These are phyloP conservation scores for Naso thynnoides DNA, from an alignment of 2,797 vertebrate species.

Conservation along the genomic window DNA sequence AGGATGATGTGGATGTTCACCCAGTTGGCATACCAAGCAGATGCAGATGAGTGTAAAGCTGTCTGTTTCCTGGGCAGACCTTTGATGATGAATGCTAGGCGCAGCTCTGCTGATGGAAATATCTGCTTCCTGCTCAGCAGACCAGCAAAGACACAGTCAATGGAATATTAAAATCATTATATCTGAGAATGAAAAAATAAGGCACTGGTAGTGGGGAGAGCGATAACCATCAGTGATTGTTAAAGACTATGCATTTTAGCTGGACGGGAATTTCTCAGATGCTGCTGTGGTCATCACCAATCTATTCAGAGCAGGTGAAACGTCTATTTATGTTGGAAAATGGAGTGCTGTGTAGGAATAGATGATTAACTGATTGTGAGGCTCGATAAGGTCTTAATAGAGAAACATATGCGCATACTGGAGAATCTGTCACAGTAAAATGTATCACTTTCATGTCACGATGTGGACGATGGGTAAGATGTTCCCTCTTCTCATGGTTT, in stretches of 20 bases:
- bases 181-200: constrained; percentile 47
- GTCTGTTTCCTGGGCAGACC: constrained; percentile 77
- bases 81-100: constrained; percentile 82
- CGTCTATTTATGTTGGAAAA: constrained; percentile 18
- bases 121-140: constrained; percentile 81
- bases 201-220: constrained; percentile 35
- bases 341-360: constrained; percentile 16
- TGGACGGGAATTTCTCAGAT: constrained; percentile 8
- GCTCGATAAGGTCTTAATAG: constrained; percentile 27
- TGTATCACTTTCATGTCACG: constrained; percentile 43
- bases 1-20: constrained; percentile 76
- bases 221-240: constrained; percentile 52
- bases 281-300: constrained; percentile 32
- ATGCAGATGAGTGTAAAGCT: constrained; percentile 79
- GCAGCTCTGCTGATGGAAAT: constrained; percentile 75
- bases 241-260: constrained; percentile 47
- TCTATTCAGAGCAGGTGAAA: constrained; percentile 18
- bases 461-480: constrained; percentile 34
- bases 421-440: constrained; percentile 34
- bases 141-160: constrained; percentile 77
- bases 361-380: constrained; percentile 39
- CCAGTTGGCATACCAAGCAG: constrained; percentile 81
- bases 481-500: constrained; percentile 25
- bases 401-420: constrained; percentile 15
- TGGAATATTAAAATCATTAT: constrained; percentile 81